phyloP scores from a whole-genome alignment of 1,140 invertebrate genomes.

The Chymomyza costata region DNA sequence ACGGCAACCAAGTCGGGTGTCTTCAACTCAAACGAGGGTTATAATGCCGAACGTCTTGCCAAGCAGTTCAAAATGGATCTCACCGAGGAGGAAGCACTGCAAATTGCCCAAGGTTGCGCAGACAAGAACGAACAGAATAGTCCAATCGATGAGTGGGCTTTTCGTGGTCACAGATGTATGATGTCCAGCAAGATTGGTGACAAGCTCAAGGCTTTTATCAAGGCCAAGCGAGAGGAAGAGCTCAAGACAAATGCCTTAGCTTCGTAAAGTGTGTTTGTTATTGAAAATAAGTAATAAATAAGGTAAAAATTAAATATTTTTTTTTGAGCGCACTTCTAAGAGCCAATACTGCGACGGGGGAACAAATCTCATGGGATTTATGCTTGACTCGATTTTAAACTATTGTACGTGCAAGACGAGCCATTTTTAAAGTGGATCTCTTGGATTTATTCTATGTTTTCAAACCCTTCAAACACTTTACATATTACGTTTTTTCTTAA shows the following conservation, averaged over 20 bases:
- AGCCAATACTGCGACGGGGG: too few species aligned
- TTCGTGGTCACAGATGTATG: constrained; percentile 62
- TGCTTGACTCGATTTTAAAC: too few species aligned
- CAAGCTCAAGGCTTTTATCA: constrained; percentile 48
- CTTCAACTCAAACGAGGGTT: constrained; percentile 61
- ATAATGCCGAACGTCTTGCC: constrained; percentile 65
- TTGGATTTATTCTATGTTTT: too few species aligned
- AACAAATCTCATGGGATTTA: too few species aligned
- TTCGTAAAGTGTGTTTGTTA: not conserved
- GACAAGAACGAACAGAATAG: constrained; percentile 52
- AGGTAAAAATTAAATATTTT: constrained; percentile 18
- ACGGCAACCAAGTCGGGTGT: constrained; percentile 56
- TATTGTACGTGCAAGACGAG: too few species aligned
- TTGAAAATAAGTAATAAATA: too few species aligned
- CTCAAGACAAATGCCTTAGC: constrained; percentile 21
- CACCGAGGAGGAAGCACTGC: constrained; percentile 51
- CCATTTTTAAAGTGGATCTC: too few species aligned
- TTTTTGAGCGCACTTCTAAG: too few species aligned
- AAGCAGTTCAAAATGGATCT: constrained; percentile 72
- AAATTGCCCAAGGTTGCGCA: constrained; percentile 55
- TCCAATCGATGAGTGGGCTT: constrained; percentile 53
- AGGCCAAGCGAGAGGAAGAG: constrained; percentile 44
- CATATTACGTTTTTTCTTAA: too few species aligned
- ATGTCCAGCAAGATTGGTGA: constrained; percentile 69
- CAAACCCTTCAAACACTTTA: too few species aligned